A percentile compares a stretch with the other conserved stretches of the same genome.
Conservation (phyloP, 2,113 vertebrate genomes). For the Zapornia atra region DNA sequence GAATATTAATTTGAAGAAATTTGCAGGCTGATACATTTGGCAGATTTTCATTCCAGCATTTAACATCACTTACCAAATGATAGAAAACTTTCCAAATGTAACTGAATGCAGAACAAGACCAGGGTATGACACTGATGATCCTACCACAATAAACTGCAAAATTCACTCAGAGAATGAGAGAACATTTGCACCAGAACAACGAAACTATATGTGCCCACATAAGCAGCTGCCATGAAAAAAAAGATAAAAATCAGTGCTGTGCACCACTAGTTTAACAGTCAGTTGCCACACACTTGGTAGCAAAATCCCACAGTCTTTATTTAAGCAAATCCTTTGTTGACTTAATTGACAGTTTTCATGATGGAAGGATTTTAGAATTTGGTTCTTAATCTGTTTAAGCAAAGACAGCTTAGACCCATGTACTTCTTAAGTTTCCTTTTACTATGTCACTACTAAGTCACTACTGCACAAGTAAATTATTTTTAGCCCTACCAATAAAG, state of each 20-base stretch:
- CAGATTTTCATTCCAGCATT: slow-evolving; percentile 32
- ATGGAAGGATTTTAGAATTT: not conserved
- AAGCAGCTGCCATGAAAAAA: not conserved
- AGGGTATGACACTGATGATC: slow-evolving; percentile 23
- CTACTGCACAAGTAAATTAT: not conserved
- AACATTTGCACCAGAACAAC: not conserved
- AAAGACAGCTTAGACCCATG: not conserved
- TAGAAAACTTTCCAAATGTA: slow-evolving; percentile 25
- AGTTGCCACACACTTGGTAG: not conserved
- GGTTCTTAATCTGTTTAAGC: not conserved
- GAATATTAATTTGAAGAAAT: not conserved
- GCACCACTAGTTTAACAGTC: not conserved
- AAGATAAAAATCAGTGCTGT: not conserved
- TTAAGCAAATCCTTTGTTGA: not conserved
- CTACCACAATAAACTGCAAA: slow-evolving; percentile 11
- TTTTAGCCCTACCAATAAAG: not conserved
- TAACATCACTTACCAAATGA: slow-evolving; percentile 23
- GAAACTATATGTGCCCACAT: not conserved
- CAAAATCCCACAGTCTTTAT: not conserved
- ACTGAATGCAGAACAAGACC: slow-evolving; percentile 31
- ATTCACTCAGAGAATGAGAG: not conserved
- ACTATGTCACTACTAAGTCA: not conserved
- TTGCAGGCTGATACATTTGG: slow-evolving; percentile 24
- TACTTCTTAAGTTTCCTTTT: not conserved
- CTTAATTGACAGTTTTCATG: not conserved